phyloP scores from a whole-genome alignment of 2,888 invertebrate species.

The Diploptera punctata region DNA sequence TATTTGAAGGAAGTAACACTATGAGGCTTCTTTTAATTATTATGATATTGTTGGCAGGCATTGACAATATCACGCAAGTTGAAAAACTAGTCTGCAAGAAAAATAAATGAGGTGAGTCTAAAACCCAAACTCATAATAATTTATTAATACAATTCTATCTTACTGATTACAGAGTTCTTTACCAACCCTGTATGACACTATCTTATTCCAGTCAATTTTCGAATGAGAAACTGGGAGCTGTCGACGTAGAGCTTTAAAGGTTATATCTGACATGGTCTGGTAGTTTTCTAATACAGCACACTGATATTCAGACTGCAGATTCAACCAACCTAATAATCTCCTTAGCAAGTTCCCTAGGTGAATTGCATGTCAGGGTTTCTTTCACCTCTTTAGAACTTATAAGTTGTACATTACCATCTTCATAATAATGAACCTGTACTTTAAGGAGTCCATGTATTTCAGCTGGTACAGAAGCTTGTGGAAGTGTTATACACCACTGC shows the following conservation, averaged over 20 bases:
- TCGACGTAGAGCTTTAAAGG: conserved; percentile 97
- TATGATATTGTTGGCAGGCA: too few species aligned
- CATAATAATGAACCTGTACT: conserved; percentile 96
- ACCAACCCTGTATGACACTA: too few species aligned
- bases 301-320: conserved; percentile 94
- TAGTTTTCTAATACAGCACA: conserved; percentile 96
- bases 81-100: too few species aligned
- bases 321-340: conserved; percentile 89
- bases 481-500: too few species aligned
- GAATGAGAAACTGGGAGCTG: conserved; percentile 97
- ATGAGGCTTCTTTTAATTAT: too few species aligned
- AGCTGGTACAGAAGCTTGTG: conserved; percentile 66
- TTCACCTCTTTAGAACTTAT: conserved; percentile 90
- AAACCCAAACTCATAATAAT: too few species aligned
- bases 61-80: too few species aligned
- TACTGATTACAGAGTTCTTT: too few species aligned
- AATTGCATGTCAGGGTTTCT: conserved; percentile 10
- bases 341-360: conserved; percentile 65
- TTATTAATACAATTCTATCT: too few species aligned
- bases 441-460: conserved; percentile 89
- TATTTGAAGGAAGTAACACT: too few species aligned
- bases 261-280: conserved; percentile 99
- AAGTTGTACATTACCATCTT: conserved; percentile 99
- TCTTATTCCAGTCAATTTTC: conserved; percentile 99
- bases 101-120: too few species aligned